Base-by-base conservation (phyloP, 2,888 invertebrate genomes). In the Isoperla grammatica region DNA sequence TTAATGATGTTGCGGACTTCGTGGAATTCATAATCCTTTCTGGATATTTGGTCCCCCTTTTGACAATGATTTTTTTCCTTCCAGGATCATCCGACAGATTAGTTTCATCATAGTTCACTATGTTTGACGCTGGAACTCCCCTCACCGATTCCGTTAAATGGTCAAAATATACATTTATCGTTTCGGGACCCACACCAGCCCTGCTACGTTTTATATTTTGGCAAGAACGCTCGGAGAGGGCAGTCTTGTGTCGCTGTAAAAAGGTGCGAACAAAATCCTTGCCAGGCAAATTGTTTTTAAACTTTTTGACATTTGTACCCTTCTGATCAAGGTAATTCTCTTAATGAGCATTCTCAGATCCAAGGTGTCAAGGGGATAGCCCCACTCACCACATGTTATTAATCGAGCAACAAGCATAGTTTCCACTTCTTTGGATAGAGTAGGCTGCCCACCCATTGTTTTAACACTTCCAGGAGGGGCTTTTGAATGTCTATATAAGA, bases 101-200 rank as follows among this genome's bases (percentile, higher is more conserved):
- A 6, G 69, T 70, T 57, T 71, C 69, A 56, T 71, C 71, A 63
- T 70, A 72, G 42, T 71, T 71, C 3, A 68, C 46, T 9, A 66
- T 60, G 35, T 63, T 56, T 19, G 37, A 39, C 15, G 62, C 56
- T 2, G 61, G 56, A 4, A 64, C 50, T 46, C 53, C 61, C 59
- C 61, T 57, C 20, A 66, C 57, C 5, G 61, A 56, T n/a, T 50
- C 59, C 60, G 65, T 61, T 22, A 69, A 62, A 19, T 66, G 49
- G 45, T 66, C 64, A 64, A 67, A 68, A 62, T 68, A 69, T 6
- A 56, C 49, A 50, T 65, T 59, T 11, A 67, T 61, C 9, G 49
- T 57, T 60, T 64, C 65, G 50, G 55, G 61, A 49, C 67, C 56
- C 45, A 66, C 60, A 49, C 65, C 66, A 40, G 68, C 67, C 22